phyloP scores from a whole-genome alignment of 2,797 vertebrate species.

The Sebastes itinus region DNA sequence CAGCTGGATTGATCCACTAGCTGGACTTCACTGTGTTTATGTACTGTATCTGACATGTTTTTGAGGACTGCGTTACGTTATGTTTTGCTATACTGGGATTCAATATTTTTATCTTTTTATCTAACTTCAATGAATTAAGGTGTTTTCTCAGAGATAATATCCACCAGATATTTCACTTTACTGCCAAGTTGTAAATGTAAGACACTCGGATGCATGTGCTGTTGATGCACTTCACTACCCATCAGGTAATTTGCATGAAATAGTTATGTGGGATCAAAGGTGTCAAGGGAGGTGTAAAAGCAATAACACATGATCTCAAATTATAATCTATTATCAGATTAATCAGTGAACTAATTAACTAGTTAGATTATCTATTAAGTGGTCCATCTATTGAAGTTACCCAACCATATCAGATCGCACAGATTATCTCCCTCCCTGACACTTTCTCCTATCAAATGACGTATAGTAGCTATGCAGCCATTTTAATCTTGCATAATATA shows the following conservation, averaged over 20 bases:
- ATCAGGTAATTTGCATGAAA: conserved; percentile 5
- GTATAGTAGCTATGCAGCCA: background rate
- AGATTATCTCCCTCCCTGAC: background rate
- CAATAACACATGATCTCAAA: conserved; percentile 36
- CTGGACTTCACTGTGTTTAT: background rate
- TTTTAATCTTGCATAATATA: conserved; percentile 26
- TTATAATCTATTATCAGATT: conserved; percentile 41
- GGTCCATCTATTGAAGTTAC: conserved; percentile 42
- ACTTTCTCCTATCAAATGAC: conserved; percentile 17
- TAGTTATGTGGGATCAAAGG: background rate
- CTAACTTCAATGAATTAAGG: background rate
- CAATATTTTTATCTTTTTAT: background rate
- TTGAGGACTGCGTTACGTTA: background rate
- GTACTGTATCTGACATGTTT: background rate
- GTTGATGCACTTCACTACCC: background rate
- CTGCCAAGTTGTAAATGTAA: background rate
- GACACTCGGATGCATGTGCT: background rate
- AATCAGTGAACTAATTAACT: conserved; percentile 59
- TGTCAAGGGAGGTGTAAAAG: conserved; percentile 33
- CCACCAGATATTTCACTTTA: background rate
- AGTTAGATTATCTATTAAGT: conserved; percentile 48
- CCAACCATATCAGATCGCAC: conserved; percentile 34
- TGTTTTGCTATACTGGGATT: background rate
- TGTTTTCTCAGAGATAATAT: background rate
- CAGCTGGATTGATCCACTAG: background rate